Percentiles rank a stretch among this genome's conserved stretches.
phyloP scores from a whole-genome alignment of 2,888 invertebrate genomes.

The Epicampocera succincta region DNA sequence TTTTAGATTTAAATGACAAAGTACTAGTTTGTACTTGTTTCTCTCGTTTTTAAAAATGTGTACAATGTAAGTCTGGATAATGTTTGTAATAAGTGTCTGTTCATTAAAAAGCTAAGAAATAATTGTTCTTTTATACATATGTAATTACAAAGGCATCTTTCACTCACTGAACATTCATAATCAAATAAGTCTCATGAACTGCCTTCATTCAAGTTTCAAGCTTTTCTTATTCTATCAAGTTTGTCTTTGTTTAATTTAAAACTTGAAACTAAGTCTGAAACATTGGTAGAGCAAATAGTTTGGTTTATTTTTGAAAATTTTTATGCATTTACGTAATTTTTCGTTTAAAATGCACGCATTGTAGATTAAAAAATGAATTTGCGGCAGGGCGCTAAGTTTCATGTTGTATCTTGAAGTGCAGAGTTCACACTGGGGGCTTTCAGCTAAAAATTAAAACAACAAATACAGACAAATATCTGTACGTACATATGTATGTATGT shows the following conservation, averaged over 20 bases:
- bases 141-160: background rate
- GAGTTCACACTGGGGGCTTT: slow-evolving; percentile 73
- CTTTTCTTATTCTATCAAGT: background rate
- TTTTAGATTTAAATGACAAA: background rate
- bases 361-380: slow-evolving; percentile 32
- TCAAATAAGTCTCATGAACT: background rate
- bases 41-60: background rate
- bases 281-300: background rate
- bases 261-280: background rate
- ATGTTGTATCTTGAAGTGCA: slow-evolving; percentile 75
- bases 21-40: background rate
- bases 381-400: slow-evolving; percentile 70
- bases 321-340: slow-evolving; percentile 38
- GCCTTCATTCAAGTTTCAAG: background rate
- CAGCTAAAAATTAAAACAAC: slow-evolving; percentile 40
- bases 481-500: slow-evolving; percentile 22
- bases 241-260: slow-evolving; percentile 6
- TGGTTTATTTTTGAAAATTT: slow-evolving; percentile 10
- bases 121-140: background rate
- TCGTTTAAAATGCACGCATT: slow-evolving; percentile 17
- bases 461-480: background rate
- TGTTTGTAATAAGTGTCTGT: slow-evolving; percentile 1
- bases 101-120: slow-evolving; percentile 9
- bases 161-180: slow-evolving; percentile 36
- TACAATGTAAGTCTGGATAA: background rate